Base-by-base conservation (phyloP, 2,888 invertebrate species). In the Heterodera filipjevi region DNA sequence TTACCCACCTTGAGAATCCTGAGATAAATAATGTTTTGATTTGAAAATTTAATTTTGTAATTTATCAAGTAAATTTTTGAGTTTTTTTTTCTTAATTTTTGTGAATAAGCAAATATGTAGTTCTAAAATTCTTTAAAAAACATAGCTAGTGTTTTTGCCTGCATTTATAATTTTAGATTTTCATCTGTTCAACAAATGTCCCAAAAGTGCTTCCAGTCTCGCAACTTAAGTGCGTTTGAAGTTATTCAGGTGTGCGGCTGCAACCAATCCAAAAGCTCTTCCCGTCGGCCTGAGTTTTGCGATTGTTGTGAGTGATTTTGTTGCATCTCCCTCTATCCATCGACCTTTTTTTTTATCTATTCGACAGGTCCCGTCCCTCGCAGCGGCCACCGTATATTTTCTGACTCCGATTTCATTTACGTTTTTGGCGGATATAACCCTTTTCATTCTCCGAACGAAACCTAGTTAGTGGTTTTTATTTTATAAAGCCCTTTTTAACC, bases 351-450 rank as follows among this genome's bases (percentile, higher is more conserved):
- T 10, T 19, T 75, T 16, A 64, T 12, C 27, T 5, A 79, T 71
- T 77, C 39, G 39, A 39, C 30, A 77, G 79, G 64, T 35, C 86
- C 86, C 12, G 10, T 27, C 19, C 71, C 81, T 35, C 81, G 87
- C 30, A 85, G 85, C 39, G 87, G 87, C 6, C 87, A 87, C 71
- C 80, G 87, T 12, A 81, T 84, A 16, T 87, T 86, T 77, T 79
- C 81, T 14, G 84, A 84, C 39, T 78, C 81, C 49, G 86, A 87
- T 70, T 86, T 82, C 77, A 66, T 87, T n/a, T 87, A 86, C 72
- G 72, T 85, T 8, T 77, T 87, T 46, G 87, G 87, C 12, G 87
- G 87, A 19, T 87, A 82, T 59, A 76, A 78, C 27, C 77, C 81
- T 1, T 44, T 44, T 27, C 77, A 71, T 27, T 44, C 32, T 66